Conservation (phyloP, 2,888 invertebrate genomes). For the Lithophane ornitopus region DNA sequence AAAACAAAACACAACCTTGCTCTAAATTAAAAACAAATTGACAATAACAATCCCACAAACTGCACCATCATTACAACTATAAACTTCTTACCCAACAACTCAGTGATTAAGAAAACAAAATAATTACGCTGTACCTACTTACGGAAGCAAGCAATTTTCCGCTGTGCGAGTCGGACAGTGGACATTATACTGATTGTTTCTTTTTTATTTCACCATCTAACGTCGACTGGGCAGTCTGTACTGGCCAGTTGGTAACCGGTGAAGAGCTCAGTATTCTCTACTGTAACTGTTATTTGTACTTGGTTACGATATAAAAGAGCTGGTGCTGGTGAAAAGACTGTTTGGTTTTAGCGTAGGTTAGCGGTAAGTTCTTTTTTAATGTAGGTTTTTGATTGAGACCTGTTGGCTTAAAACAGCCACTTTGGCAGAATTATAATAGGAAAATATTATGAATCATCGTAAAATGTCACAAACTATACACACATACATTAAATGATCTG, state of each 20-base stretch:
- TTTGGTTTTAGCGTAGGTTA: not conserved
- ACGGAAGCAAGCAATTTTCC: conserved; percentile 64
- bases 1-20: too few species aligned
- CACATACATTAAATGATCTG: too few species aligned
- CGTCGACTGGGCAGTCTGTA: conserved; percentile 22
- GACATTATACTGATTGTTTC: conserved; percentile 60
- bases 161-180: conserved; percentile 49
- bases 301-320: conserved; percentile 1
- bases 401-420: too few species aligned
- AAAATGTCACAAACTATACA: too few species aligned
- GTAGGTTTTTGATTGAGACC: not conserved
- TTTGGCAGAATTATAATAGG: too few species aligned
- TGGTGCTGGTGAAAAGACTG: not conserved
- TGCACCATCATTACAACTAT: conserved; percentile 10
- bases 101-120: conserved; percentile 64
- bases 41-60: not conserved
- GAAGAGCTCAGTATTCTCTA: conserved; percentile 25
- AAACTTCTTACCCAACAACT: conserved; percentile 48
- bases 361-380: not conserved
- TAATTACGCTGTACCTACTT: conserved; percentile 58
- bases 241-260: conserved; percentile 28
- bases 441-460: too few species aligned
- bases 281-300: conserved; percentile 49
- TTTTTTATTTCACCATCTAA: conserved; percentile 50
- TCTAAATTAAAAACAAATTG: not conserved